Percentiles rank a stretch among this genome's conserved stretches.
These are phyloP conservation scores for Pasiphila rectangulata DNA, from an alignment of 2,888 invertebrate species.

Conservation along the genomic window DNA sequence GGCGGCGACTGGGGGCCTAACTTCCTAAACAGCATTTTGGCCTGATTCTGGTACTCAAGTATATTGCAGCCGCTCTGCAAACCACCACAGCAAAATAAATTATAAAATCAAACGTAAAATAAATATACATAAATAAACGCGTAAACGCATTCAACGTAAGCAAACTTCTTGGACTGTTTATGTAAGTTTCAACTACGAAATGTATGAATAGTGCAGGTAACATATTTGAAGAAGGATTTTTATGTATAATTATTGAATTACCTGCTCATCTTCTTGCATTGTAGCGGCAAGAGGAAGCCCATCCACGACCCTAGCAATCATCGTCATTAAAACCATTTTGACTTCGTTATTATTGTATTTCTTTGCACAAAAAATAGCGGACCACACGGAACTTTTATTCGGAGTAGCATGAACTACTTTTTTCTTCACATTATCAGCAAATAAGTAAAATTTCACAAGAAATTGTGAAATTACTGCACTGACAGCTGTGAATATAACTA, in stretches of 20 bases:
- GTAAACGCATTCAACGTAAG: conserved; percentile 24
- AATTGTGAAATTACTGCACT: conserved; percentile 16
- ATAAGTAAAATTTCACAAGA: conserved; percentile 21
- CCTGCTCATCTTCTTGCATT: conserved; percentile 99
- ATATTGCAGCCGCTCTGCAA: conserved; percentile 94
- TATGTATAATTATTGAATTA: conserved; percentile 55
- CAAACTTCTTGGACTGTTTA: conserved; percentile 19
- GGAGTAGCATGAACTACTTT: conserved; percentile 47
- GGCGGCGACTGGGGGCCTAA: conserved; percentile 94
- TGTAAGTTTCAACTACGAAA: conserved; percentile 7
- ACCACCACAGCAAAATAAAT: conserved; percentile 67
- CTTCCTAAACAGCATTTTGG: conserved; percentile 98
- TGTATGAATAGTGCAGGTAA: conserved; percentile 6
- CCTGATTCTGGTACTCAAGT: conserved; percentile 99
- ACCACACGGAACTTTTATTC: conserved; percentile 25
- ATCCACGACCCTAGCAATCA: conserved; percentile 97
- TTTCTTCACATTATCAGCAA: conserved; percentile 65
- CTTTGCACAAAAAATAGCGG: conserved; percentile 39
- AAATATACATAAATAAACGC: conserved; percentile 39
- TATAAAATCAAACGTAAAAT: conserved; percentile 42
- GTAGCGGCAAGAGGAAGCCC: conserved; percentile 97
- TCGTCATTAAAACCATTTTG: conserved; percentile 97
- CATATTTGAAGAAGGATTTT: background rate
- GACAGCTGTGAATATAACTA: conserved; percentile 46
- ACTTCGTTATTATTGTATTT: conserved; percentile 40